These are phyloP conservation scores for Drosophila azteca DNA, from an alignment of 1,140 invertebrate species.

Conservation along the genomic window DNA sequence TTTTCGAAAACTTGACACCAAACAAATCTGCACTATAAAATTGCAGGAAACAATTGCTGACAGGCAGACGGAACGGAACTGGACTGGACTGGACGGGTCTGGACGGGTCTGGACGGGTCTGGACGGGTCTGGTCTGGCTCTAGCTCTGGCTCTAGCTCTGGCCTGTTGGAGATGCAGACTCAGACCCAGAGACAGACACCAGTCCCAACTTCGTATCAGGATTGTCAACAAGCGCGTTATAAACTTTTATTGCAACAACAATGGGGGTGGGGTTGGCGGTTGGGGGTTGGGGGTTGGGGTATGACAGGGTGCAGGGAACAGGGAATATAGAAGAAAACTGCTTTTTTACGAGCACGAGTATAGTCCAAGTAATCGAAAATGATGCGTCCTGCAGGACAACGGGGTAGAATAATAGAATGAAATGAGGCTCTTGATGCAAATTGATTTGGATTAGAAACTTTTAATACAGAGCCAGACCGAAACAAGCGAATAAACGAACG, in stretches of 20 bases:
- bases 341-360: conserved; percentile 36
- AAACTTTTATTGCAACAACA: conserved; percentile 77
- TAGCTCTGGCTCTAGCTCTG: too few species aligned
- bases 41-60: conserved; percentile 76
- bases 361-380: conserved; percentile 72
- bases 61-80: conserved; percentile 41
- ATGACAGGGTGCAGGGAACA: too few species aligned
- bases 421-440: conserved; percentile 83
- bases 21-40: conserved; percentile 72
- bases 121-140: too few species aligned
- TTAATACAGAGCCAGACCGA: conserved; percentile 36
- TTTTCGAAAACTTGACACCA: conserved; percentile 81
- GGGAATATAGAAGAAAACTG: background rate
- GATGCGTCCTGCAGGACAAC: conserved; percentile 67
- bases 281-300: too few species aligned
- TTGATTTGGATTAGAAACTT: conserved; percentile 82
- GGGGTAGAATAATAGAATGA: conserved; percentile 76
- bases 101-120: too few species aligned
- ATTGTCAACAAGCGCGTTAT: conserved; percentile 80
- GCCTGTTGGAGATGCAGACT: background rate
- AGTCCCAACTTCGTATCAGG: conserved; percentile 64
- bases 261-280: background rate
- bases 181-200: conserved; percentile 8
- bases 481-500: conserved; percentile 2
- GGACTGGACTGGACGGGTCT: too few species aligned